Base-by-base conservation (phyloP, 2,113 vertebrate species). In the Cettia cetti region DNA sequence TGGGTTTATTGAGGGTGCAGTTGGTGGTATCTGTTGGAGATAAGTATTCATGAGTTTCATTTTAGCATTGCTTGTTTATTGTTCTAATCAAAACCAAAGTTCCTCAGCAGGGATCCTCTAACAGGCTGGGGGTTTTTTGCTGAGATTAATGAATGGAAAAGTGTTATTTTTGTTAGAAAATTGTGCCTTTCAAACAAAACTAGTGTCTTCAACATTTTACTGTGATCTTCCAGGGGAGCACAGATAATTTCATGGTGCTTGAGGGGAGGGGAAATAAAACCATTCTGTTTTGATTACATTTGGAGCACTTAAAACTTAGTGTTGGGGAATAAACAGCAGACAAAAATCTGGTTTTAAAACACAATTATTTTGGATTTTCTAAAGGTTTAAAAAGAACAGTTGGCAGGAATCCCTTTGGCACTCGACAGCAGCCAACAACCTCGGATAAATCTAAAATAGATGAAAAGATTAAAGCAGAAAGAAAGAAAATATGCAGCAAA, bases 391-490 rank as follows among this genome's bases (percentile, higher is more conserved):
- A 90, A 72, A 81, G 68, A 81, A 56, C 15, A 53, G 64, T 78
- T 97, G 94, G 80, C 77, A 66, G 61, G 65, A 85, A 30, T 40
- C 71, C 68, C 60, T 83, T 82, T 92, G 80, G 64, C 72, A 57
- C 35, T 42, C 61, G 3, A 10, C 14, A 35, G 15, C 56, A 69
- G 54, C 71, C 47, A 57, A 12, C 49, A 74, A 18, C 10, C 21
- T 44, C 0, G 1, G 64, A 35, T 93, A 65, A 88, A 94, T 89
- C 77, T 52, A 23, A 92, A 91, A 68, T 47, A 86, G 59, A 89
- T 92, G 68, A 83, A 77, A 81, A 33, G 76, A 90, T 95, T 92
- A 90, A 78, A 90, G 52, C 60, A 83, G 68, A 30, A 92, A 86
- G 57, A 22, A 69, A 77, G 66, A 47, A 79, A 89, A 47, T 26